Percentiles rank a stretch among this genome's conserved stretches.
These are phyloP conservation scores for Eupeodes latifasciatus DNA, from an alignment of 2,888 invertebrate genomes.

Conservation along the genomic window DNA sequence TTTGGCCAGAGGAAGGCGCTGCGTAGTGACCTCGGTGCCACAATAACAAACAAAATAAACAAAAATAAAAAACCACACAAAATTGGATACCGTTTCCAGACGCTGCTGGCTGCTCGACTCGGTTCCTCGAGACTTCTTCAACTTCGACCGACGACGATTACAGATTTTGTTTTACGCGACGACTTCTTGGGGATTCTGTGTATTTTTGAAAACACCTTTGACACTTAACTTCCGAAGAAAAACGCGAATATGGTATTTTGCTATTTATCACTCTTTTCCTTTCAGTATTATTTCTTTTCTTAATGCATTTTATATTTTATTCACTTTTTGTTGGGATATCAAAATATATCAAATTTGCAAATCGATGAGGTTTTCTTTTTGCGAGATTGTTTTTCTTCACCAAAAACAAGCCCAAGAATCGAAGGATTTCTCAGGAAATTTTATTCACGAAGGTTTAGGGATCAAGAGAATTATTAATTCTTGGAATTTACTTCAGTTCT, in stretches of 20 bases:
- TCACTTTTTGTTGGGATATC: slow-evolving; percentile 51
- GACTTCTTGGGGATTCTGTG: neutral
- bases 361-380: slow-evolving; percentile 39
- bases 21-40: slow-evolving; percentile 29
- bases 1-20: neutral
- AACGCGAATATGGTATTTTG: slow-evolving; percentile 31
- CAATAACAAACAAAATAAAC: slow-evolving; percentile 63
- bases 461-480: slow-evolving; percentile 1
- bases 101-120: too few relatives aligned
- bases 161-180: too few relatives aligned
- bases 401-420: neutral
- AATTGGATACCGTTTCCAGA: neutral
- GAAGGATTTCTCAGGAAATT: slow-evolving; percentile 3
- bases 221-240: slow-evolving; percentile 46
- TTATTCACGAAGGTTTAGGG: slow-evolving; percentile 10
- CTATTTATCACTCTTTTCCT: slow-evolving; percentile 43
- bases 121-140: too few relatives aligned
- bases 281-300: neutral
- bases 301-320: neutral
- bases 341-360: slow-evolving; percentile 51
- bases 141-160: too few relatives aligned
- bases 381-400: slow-evolving; percentile 2
- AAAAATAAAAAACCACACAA: slow-evolving; percentile 18
- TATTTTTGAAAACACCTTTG: slow-evolving; percentile 18
- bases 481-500: slow-evolving; percentile 37